These are phyloP conservation scores for Tachina lurida DNA, from an alignment of 2,888 invertebrate genomes.

Conservation along the genomic window DNA sequence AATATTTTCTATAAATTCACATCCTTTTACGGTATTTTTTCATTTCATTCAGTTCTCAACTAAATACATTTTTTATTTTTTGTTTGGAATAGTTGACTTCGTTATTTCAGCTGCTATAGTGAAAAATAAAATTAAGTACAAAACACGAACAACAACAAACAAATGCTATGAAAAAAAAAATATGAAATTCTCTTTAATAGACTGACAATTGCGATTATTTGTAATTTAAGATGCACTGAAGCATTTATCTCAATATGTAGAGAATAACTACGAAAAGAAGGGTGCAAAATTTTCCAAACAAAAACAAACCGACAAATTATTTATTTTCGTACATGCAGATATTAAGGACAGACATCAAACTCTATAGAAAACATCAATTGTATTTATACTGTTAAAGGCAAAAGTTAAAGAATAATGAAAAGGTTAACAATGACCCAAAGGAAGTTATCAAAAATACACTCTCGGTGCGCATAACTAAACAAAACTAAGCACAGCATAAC, in stretches of 20 bases:
- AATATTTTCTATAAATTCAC: background rate
- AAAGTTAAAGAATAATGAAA: constrained; percentile 69
- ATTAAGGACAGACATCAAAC: constrained; percentile 22
- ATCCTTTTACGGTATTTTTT: constrained; percentile 69
- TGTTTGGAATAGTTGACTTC: constrained; percentile 73
- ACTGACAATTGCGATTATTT: constrained; percentile 79
- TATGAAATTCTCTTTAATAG: constrained; percentile 53
- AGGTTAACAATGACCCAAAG: constrained; percentile 64
- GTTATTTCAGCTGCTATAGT: constrained; percentile 80
- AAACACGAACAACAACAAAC: constrained; percentile 32
- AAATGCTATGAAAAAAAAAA: constrained; percentile 36
- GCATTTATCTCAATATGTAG: constrained; percentile 76
- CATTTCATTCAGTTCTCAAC: constrained; percentile 66
- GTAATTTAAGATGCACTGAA: constrained; percentile 81
- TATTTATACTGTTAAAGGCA: constrained; percentile 66
- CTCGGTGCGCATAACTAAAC: background rate
- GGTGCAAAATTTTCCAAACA: constrained; percentile 39
- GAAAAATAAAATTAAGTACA: constrained; percentile 44
- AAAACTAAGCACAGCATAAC: constrained; percentile 2
- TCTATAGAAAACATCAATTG: constrained; percentile 62
- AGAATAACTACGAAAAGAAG: constrained; percentile 66
- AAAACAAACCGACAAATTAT: constrained; percentile 29
- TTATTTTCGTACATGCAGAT: constrained; percentile 24
- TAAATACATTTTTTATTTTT: background rate
- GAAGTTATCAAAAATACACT: constrained; percentile 31